A percentile compares a stretch with the other conserved stretches of the same genome.
Evolutionary conservation across 2,113 vertebrate genomes (phyloP).

Genomic region (Bombycilla garrulus): DNA sequence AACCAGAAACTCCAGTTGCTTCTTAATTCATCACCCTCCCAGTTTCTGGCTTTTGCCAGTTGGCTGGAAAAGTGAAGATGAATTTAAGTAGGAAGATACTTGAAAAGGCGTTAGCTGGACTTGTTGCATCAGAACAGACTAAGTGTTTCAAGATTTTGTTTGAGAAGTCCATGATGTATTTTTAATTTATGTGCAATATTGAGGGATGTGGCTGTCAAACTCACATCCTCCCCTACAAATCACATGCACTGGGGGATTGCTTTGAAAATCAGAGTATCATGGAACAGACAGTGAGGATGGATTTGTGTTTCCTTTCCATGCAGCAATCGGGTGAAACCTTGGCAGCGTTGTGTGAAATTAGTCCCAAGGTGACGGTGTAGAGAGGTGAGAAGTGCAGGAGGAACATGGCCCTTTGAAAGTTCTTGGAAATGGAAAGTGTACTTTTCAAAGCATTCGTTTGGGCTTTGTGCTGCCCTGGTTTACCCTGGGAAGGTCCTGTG

Average conservation of each 20-base stretch:
- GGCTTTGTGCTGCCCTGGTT: not conserved
- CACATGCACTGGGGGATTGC: not conserved
- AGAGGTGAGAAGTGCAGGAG: not conserved
- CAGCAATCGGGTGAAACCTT: not conserved
- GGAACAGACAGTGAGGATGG: not conserved
- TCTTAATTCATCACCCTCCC: not conserved
- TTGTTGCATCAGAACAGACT: not conserved
- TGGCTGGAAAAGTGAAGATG: not conserved
- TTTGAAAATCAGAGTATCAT: not conserved
- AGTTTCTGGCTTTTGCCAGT: not conserved
- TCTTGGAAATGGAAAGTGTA: slow-evolving; percentile 25
- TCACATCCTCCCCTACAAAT: not conserved
- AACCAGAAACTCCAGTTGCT: not conserved
- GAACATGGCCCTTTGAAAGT: not conserved
- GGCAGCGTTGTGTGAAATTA: not conserved
- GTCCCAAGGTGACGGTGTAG: not conserved
- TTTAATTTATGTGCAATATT: not conserved
- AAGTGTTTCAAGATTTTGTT: not conserved
- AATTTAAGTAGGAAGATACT: not conserved
- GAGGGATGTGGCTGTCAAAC: not conserved
- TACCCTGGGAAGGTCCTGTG: not conserved
- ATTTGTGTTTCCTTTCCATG: not conserved
- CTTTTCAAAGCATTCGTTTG: slow-evolving; percentile 3
- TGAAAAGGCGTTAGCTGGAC: not conserved
- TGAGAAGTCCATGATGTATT: not conserved